Evolutionary conservation across 2,797 vertebrate species (phyloP).

Genomic region (Nannoperca obscura): DNA sequence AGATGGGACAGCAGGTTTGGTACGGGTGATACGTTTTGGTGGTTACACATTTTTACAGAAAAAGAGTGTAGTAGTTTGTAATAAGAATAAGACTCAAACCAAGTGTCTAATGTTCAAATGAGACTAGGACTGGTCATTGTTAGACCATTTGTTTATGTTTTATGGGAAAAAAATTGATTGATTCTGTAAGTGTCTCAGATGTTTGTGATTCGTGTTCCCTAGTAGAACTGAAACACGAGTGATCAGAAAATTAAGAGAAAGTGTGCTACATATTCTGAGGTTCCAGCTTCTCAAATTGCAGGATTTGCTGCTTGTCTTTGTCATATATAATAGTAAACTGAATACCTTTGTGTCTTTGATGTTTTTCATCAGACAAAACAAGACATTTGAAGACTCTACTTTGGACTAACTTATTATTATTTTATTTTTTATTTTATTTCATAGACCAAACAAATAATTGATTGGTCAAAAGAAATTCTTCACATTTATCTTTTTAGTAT

Average conservation of each 20-base stretch:
- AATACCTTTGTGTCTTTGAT: background rate
- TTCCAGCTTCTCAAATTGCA: background rate
- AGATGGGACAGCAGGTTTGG: slow-evolving; percentile 16
- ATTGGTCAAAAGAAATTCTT: background rate
- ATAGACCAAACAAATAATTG: background rate
- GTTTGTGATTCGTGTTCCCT: background rate
- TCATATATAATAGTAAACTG: background rate
- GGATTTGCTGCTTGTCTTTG: background rate
- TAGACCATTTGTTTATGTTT: background rate
- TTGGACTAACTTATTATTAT: background rate
- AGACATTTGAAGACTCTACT: background rate
- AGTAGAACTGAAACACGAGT: background rate
- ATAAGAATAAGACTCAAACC: background rate
- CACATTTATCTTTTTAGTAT: background rate
- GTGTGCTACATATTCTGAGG: background rate
- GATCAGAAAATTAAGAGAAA: no score
- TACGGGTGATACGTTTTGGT: slow-evolving; percentile 3
- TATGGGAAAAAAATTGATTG: background rate
- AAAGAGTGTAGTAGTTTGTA: background rate
- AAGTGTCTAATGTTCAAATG: background rate
- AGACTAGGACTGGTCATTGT: background rate
- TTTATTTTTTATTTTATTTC: background rate
- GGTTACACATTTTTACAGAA: background rate
- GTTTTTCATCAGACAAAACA: background rate
- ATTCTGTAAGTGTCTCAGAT: background rate